Base-by-base conservation (phyloP, 2,797 vertebrate genomes). In the Antrozous pallidus region DNA sequence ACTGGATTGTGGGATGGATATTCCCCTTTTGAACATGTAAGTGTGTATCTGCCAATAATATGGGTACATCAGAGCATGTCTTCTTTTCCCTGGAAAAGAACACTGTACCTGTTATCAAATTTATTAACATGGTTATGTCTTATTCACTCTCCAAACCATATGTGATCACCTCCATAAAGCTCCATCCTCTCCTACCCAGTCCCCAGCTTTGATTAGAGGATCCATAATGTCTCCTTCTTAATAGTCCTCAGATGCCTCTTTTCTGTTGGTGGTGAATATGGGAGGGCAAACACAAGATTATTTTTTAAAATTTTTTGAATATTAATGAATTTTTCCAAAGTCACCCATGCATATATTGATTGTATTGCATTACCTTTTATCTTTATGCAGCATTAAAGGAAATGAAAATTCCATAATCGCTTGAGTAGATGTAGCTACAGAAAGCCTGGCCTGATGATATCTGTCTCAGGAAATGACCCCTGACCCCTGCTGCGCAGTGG, bases 21-120 rank as follows among this genome's bases (percentile, higher is more conserved):
- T 31, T 67, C 13, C 49, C 74, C 28, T 17, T 69, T 70, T 63
- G 17, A 82, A 36, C 14, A 12, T 1, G 1, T 6, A 65, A 14
- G 0, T 8, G 1, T 33, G 3, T 22, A 56, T 40, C 36, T 82
- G 36, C 7, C 28, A 88, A 26, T 22, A 18, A 28, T 31, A 16
- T 0, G 1, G 4, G 26, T 11, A 0, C 36, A 7, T 6, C 1
- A 22, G 38, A 65, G 9, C 13, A 6, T 3, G 1, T 1, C 20
- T 0, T 49, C 22, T 56, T 47, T 31, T 58, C 69, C 16, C 20
- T 26, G 20, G 28, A 38, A 78, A 73, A 26, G 13, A 24, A 13
- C 28, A 13, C 70, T 31, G 0, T 42, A 1, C n/a, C 7, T n/a
- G 16, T 16, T 1, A 0, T 45, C 3, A 67, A 5, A 36, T 58